phyloP scores from a whole-genome alignment of 2,888 invertebrate genomes.

The Macropis europaea region DNA sequence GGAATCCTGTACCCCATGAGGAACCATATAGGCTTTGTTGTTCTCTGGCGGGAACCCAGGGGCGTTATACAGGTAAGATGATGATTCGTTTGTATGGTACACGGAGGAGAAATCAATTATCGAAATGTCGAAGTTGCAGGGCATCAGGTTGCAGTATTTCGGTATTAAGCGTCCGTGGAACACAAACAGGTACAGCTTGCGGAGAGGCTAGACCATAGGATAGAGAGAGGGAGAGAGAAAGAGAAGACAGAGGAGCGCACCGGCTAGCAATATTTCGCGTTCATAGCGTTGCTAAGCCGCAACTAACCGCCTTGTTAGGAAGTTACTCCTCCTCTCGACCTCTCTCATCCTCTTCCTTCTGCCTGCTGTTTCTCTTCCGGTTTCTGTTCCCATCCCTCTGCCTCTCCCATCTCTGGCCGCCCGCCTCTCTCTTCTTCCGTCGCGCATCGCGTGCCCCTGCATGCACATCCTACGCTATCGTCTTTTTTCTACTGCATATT shows the following conservation, averaged over 20 bases:
- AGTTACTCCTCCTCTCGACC: conserved; percentile 72
- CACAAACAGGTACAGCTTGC: conserved; percentile 20
- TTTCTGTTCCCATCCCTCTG: conserved; percentile 32
- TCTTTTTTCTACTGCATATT: conserved; percentile 19
- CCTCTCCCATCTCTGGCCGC: neutral
- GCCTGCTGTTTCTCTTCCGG: conserved; percentile 58
- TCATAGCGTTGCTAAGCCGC: conserved; percentile 76
- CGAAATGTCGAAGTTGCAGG: conserved; percentile 49
- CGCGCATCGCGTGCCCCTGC: neutral
- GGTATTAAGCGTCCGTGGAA: conserved; percentile 48
- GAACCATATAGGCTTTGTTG: neutral
- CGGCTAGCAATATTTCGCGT: conserved; percentile 74
- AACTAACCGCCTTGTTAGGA: conserved; percentile 79
- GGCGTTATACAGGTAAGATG: neutral
- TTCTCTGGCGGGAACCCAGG: neutral
- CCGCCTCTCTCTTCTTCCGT: neutral
- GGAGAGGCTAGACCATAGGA: conserved; percentile 18
- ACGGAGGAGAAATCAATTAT: conserved; percentile 54
- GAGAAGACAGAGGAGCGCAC: conserved; percentile 29
- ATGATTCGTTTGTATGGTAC: conserved; percentile 12
- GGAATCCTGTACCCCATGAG: too few relatives aligned
- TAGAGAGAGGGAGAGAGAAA: conserved; percentile 11
- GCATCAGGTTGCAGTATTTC: conserved; percentile 42
- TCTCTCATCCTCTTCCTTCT: conserved; percentile 50
- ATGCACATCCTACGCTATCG: neutral